A percentile compares a stretch with the other conserved stretches of the same genome.
These are phyloP conservation scores for Corythaixoides concolor DNA, from an alignment of 2,113 vertebrate genomes.

Conservation along the genomic window DNA sequence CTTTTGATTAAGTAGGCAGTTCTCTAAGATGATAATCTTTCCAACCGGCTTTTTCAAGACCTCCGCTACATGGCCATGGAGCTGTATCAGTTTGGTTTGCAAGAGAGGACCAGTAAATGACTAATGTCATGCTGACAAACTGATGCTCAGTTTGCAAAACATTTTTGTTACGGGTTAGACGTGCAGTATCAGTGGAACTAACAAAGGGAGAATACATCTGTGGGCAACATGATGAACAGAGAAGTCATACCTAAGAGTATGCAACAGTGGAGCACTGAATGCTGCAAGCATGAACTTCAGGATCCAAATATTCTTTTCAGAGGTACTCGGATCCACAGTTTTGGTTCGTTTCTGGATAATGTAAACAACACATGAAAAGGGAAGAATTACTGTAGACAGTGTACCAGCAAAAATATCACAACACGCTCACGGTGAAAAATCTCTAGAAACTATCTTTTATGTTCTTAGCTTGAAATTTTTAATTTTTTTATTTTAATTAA, in stretches of 20 bases:
- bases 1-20: neutral
- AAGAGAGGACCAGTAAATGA: neutral
- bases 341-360: neutral
- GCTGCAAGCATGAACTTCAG: neutral
- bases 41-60: neutral
- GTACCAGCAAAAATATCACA: neutral
- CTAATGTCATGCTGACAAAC: neutral
- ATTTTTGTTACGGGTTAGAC: neutral
- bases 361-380: rapidly evolving
- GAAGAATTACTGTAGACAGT: neutral
- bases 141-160: neutral
- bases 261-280: neutral
- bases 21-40: neutral
- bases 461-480: neutral
- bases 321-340: neutral
- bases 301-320: neutral
- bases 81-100: neutral
- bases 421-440: neutral
- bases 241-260: neutral
- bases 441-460: neutral
- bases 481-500: neutral
- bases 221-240: neutral
- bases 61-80: neutral
- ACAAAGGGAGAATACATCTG: neutral
- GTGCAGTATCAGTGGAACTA: neutral